phyloP scores from a whole-genome alignment of 2,113 vertebrate genomes.

The Elephas maximus region DNA sequence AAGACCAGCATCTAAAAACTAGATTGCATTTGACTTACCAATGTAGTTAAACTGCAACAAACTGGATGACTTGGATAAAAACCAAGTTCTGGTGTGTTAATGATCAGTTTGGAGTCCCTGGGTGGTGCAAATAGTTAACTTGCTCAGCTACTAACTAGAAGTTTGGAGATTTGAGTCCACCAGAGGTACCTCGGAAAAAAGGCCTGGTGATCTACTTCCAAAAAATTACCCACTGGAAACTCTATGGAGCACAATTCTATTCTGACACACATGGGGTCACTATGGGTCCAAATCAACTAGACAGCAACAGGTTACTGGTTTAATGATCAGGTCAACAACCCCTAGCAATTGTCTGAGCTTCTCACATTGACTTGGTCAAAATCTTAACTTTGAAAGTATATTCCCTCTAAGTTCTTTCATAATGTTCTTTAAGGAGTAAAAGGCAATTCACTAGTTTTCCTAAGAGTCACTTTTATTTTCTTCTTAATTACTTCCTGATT shows the following conservation, averaged over 20 bases:
- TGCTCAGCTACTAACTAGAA: no score
- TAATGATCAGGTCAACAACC: not conserved
- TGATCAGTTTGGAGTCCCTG: not conserved
- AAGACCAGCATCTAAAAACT: conserved; percentile 21
- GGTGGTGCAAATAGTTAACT: no score
- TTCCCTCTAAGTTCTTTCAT: not conserved
- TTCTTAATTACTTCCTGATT: not conserved
- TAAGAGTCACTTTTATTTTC: not conserved
- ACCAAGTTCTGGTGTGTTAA: not conserved
- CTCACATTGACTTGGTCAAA: not conserved
- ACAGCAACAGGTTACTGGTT: no score
- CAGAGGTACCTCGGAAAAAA: no score
- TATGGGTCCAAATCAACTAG: no score
- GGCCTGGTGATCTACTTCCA: no score
- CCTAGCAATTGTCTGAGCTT: not conserved
- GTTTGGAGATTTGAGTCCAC: no score
- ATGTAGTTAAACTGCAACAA: not conserved
- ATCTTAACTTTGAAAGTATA: not conserved
- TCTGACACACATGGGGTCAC: no score
- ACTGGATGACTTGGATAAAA: not conserved
- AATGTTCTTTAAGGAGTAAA: not conserved
- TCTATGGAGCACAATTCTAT: no score
- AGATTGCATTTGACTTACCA: not conserved
- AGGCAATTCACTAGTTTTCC: not conserved
- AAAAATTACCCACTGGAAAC: no score